Conservation (phyloP, 2,797 vertebrate species). For the Danio aesculapii region DNA sequence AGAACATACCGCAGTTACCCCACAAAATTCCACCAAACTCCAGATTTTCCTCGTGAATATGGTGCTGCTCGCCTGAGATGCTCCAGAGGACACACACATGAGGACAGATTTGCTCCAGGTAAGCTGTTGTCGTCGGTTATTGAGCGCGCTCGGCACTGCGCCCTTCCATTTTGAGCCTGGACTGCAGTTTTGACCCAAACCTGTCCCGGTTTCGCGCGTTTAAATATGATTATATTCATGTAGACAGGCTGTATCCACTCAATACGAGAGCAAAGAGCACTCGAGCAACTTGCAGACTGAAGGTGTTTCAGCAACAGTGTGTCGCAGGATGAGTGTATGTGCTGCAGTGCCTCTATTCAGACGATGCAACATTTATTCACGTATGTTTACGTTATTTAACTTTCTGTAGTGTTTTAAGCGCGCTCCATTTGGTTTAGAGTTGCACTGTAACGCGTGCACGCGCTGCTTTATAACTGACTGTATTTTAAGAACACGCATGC, state of each 20-base stretch:
- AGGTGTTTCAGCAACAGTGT: not conserved
- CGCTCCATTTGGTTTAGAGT: not conserved
- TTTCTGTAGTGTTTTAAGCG: not conserved
- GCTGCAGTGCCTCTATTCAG: slow-evolving; percentile 1
- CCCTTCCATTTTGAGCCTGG: slow-evolving; percentile 34
- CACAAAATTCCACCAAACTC: slow-evolving; percentile 28
- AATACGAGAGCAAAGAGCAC: not conserved
- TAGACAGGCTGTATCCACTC: not conserved
- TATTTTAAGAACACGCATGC: not conserved
- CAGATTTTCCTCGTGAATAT: not conserved
- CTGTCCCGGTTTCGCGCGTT: too few relatives aligned
- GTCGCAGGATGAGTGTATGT: slow-evolving; percentile 10
- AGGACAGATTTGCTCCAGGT: slow-evolving; percentile 72
- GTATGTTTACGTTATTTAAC: not conserved
- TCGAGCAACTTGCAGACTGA: not conserved
- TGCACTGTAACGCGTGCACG: not conserved
- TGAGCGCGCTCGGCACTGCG: not conserved
- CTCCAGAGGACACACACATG: slow-evolving; percentile 66
- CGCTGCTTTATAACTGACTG: not conserved
- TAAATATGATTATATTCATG: not conserved
- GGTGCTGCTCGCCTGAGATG: slow-evolving; percentile 62
- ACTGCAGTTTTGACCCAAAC: slow-evolving; percentile 11
- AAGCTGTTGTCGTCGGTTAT: slow-evolving; percentile 56
- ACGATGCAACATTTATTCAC: not conserved
- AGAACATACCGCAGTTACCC: slow-evolving; percentile 28